Base-by-base conservation (phyloP, 2,797 vertebrate genomes). In the Dromococcyx pavoninus region DNA sequence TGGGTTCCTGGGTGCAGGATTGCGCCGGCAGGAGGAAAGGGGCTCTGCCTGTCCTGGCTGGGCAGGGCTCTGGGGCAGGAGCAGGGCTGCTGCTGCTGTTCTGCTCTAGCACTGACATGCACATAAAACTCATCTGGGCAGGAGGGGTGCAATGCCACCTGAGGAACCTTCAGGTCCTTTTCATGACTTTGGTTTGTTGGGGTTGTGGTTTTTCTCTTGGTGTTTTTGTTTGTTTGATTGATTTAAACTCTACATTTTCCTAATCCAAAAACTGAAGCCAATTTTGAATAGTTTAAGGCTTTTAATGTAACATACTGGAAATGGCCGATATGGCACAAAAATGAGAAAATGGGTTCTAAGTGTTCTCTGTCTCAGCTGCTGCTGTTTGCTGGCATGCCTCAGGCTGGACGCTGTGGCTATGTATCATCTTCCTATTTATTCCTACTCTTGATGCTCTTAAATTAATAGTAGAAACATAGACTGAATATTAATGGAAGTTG, bases 401-500 rank as follows among this genome's bases (percentile, higher is more conserved):
- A 56, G 93, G 32, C 79, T 96, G 80, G 86, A 72, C 2, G 13
- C 75, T 77, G 0, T n/a, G 57, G 44, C 46, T 90, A 27, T 78
- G 96, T 79, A 85, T 82, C 88, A 51, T 80, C 86, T 88, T 94
- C 85, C 88, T 95, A 56, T 96, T 95, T 96, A 91, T 97, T 96
- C 84, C 65, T 71, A 71, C 37, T 82, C 57, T 58, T 78, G 41
- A 66, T 78, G 50, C 71, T 96, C 88, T 83, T 93, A 92, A 89
- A 97, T 95, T 97, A 94, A 95, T 96, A 69, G 78, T 25, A 65
- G 72, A 86, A 89, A 67, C 82, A 76, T 95, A 91, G 74, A 89
- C 94, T 92, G 95, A 96, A 96, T 97, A 73, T 91, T 95, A 97
- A 96, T 91, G 93, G 93, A 77, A 91, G 39, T 17, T 81, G 83